Evolutionary conservation across 53 echinoderm and acorn worm genomes (phyloP).

Genomic region (Temnopleurus reevesii): DNA sequence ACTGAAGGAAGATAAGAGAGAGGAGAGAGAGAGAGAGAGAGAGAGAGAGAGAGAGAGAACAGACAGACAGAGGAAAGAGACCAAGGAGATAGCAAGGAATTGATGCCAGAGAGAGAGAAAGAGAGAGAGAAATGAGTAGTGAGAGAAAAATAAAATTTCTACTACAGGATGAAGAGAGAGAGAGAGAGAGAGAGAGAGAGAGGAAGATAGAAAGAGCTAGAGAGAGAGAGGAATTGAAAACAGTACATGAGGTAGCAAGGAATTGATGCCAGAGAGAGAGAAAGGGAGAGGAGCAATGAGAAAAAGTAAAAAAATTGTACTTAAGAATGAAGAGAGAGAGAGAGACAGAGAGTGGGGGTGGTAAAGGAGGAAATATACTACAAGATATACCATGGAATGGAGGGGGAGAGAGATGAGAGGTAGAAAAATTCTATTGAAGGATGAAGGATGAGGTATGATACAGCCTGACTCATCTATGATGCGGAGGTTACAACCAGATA

Average conservation of each 20-base stretch:
- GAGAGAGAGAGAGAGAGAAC: not conserved
- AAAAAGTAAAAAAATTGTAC: not conserved
- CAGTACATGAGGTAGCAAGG: not conserved
- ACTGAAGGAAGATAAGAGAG: not conserved
- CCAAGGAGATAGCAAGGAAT: not conserved
- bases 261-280: not conserved
- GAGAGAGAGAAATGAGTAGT: not conserved
- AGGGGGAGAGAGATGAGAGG: not conserved
- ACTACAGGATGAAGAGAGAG: not conserved
- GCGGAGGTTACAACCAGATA: not conserved
- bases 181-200: not conserved
- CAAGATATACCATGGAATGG: not conserved
- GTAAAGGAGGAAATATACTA: not conserved
- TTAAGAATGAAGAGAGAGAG: not conserved
- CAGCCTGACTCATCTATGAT: conserved; percentile 29
- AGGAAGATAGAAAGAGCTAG: not conserved
- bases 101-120: not conserved
- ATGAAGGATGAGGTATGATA: not conserved
- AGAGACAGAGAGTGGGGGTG: not conserved
- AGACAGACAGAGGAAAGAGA: not conserved
- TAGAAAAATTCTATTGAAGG: not conserved
- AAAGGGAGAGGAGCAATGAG: not conserved
- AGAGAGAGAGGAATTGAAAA: not conserved
- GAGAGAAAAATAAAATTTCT: not conserved
- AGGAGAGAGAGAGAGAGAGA: not conserved